phyloP scores from a whole-genome alignment of 2,888 invertebrate genomes.

The Dryomyza anilis region DNA sequence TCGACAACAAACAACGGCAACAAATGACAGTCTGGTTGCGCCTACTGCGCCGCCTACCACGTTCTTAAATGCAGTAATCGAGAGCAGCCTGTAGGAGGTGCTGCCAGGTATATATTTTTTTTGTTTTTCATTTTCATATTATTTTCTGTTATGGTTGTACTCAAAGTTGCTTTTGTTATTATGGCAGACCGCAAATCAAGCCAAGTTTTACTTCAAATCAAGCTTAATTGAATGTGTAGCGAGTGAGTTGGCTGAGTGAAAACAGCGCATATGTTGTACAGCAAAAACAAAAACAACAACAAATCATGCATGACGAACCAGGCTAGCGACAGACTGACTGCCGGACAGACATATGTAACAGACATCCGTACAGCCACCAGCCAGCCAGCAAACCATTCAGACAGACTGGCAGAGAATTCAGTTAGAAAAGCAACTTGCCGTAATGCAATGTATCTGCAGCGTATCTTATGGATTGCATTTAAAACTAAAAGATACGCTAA shows the following conservation, averaged over 20 bases:
- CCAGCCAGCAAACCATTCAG: background rate
- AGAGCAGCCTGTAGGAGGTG: constrained; percentile 9
- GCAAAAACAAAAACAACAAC: constrained; percentile 16
- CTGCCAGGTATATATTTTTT: no score
- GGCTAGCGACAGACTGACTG: constrained; percentile 5
- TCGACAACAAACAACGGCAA: background rate
- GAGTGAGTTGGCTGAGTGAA: background rate
- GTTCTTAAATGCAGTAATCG: constrained; percentile 12
- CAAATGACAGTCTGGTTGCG: constrained; percentile 4
- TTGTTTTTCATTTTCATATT: no score
- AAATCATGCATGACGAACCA: constrained; percentile 19
- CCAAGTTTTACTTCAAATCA: background rate
- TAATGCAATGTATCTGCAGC: constrained; percentile 2
- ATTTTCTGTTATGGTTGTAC: no score
- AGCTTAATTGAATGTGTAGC: constrained; percentile 8
- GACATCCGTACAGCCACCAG: background rate
- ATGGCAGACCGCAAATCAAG: background rate
- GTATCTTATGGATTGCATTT: constrained; percentile 9
- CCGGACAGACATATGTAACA: constrained; percentile 3
- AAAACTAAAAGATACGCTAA: constrained; percentile 17
- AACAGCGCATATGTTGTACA: background rate
- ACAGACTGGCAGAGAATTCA: constrained; percentile 11
- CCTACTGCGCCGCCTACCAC: constrained; percentile 1
- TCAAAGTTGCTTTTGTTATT: no score
- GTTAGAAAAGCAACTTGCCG: background rate